Evolutionary conservation across 2,888 invertebrate genomes (phyloP).

Genomic region (Clusia tigrina): DNA sequence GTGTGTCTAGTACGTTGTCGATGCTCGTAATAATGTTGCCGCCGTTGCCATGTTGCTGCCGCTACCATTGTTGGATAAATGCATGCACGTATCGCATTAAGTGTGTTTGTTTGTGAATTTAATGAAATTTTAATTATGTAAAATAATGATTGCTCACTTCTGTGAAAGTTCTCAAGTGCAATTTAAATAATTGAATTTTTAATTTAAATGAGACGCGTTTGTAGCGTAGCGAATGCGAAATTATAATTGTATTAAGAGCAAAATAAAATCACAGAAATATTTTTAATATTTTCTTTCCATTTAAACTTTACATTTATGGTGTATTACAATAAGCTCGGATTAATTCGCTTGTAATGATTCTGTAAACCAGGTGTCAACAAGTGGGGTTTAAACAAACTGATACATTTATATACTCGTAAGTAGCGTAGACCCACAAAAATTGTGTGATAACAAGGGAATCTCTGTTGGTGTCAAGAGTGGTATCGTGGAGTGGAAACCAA

Average conservation of each 20-base stretch:
- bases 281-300: too few species aligned
- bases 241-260: neutral
- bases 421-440: too few species aligned
- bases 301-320: too few species aligned
- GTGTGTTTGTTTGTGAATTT: slow-evolving; percentile 48
- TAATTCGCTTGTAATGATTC: too few species aligned
- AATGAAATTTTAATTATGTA: slow-evolving; percentile 51
- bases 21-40: neutral
- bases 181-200: slow-evolving; percentile 10
- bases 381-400: too few species aligned
- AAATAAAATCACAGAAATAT: too few species aligned
- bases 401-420: too few species aligned
- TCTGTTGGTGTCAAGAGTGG: too few species aligned
- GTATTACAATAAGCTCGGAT: too few species aligned
- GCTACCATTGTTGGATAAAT: neutral
- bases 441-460: too few species aligned
- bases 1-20: neutral
- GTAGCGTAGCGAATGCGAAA: neutral
- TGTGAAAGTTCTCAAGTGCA: slow-evolving; percentile 27
- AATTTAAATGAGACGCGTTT: neutral
- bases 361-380: too few species aligned
- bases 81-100: slow-evolving; percentile 18
- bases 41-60: slow-evolving; percentile 1
- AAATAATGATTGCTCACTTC: slow-evolving; percentile 48
- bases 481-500: too few species aligned